phyloP scores from a whole-genome alignment of 2,797 vertebrate species.

The Bradypodion pumilum region DNA sequence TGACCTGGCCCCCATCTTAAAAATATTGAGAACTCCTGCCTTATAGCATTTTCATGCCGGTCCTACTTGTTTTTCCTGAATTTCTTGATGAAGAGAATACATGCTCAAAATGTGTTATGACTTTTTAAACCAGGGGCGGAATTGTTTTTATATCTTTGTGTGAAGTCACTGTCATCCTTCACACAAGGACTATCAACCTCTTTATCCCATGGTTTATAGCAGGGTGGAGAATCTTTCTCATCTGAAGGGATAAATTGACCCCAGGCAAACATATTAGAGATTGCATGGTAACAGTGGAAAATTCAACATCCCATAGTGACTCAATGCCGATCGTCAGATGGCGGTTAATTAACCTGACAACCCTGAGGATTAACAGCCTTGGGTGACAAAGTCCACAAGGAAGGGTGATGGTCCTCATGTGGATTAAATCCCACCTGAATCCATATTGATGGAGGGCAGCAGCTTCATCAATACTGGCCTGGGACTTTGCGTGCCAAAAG shows the following conservation, averaged over 20 bases:
- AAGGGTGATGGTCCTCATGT: too few relatives aligned
- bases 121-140: neutral
- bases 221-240: neutral
- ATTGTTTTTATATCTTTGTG: neutral
- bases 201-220: neutral
- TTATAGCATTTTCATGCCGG: neutral
- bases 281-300: neutral
- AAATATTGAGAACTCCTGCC: too few relatives aligned
- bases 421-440: too few relatives aligned
- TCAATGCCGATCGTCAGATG: too few relatives aligned
- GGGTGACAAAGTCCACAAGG: too few relatives aligned
- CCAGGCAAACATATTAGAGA: neutral
- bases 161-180: neutral
- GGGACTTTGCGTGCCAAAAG: too few relatives aligned
- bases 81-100: neutral
- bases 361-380: too few relatives aligned
- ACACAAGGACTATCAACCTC: neutral
- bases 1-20: too few relatives aligned
- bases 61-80: neutral
- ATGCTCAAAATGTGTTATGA: neutral
- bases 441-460: too few relatives aligned
- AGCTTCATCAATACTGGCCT: too few relatives aligned
- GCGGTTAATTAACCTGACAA: too few relatives aligned
- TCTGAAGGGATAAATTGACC: neutral
- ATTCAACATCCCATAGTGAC: neutral